A percentile compares a stretch with the other conserved stretches of the same genome.
Conservation (phyloP, 1,140 invertebrate species). For the Dufourea novaeangliae region DNA sequence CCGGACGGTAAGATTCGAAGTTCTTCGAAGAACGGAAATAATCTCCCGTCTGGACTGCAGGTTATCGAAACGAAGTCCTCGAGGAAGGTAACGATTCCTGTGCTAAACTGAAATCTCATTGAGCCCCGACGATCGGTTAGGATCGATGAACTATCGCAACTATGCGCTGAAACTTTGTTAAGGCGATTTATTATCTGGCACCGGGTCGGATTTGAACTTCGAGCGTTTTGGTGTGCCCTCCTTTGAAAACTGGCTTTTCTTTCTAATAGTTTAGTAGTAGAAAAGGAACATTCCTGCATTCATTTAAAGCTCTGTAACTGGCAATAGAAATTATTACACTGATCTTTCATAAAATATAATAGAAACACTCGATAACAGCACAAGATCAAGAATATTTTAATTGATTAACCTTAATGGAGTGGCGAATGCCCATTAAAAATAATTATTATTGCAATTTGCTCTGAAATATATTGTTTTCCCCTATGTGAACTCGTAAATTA, state of each 20-base stretch:
- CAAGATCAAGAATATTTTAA: too few relatives aligned
- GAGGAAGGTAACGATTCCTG: constrained; percentile 9
- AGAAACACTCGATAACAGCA: too few relatives aligned
- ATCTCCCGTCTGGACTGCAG: constrained; percentile 7
- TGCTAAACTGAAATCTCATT: constrained; percentile 39
- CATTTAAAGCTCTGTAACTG: too few relatives aligned
- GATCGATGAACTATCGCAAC: constrained; percentile 12
- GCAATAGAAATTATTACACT: too few relatives aligned
- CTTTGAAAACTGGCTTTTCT: background rate
- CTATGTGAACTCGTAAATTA: too few relatives aligned
- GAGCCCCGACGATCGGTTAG: background rate
- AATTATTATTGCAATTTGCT: too few relatives aligned
- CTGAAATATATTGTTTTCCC: too few relatives aligned
- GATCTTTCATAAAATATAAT: too few relatives aligned
- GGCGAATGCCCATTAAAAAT: too few relatives aligned
- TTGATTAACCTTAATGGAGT: too few relatives aligned
- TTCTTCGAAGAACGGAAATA: constrained; percentile 26
- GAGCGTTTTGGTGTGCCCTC: background rate
- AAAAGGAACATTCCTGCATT: background rate
- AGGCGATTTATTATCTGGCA: constrained; percentile 6
- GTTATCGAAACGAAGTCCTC: constrained; percentile 24
- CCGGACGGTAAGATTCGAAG: constrained; percentile 21
- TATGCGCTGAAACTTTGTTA: constrained; percentile 19
- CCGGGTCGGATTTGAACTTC: background rate
- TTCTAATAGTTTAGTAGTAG: background rate